These are phyloP conservation scores for Clinocottus analis DNA, from an alignment of 2,113 vertebrate species.

Conservation along the genomic window DNA sequence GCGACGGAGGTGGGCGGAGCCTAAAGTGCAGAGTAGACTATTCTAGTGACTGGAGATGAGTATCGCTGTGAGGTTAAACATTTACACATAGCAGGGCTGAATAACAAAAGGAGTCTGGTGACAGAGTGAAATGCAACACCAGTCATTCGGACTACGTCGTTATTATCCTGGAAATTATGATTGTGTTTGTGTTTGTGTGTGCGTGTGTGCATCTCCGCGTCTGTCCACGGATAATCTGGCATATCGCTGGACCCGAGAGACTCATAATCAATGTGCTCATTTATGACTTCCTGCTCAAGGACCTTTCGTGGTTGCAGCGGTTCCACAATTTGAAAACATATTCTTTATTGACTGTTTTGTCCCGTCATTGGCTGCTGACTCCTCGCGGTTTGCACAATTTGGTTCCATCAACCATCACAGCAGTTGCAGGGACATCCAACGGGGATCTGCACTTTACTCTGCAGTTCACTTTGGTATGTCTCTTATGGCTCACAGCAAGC, in stretches of 20 bases:
- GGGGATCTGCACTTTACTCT: too few relatives aligned
- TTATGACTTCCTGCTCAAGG: background rate
- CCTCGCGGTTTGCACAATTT: too few relatives aligned
- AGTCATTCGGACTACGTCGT: background rate
- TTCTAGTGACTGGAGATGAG: background rate
- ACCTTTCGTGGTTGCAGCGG: too few relatives aligned
- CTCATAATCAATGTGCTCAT: background rate
- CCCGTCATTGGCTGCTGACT: too few relatives aligned
- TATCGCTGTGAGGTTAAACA: conserved; percentile 12
- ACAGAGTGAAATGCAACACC: background rate
- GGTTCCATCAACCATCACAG: too few relatives aligned
- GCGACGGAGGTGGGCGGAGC: background rate
- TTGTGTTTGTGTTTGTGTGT: background rate
- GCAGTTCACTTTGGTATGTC: too few relatives aligned
- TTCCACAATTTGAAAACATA: too few relatives aligned
- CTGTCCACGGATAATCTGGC: background rate
- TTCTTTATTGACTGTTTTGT: too few relatives aligned
- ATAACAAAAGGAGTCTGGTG: background rate
- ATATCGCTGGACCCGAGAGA: too few relatives aligned
- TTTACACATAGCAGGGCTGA: background rate
- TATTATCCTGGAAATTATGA: background rate
- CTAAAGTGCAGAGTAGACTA: background rate
- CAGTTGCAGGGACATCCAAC: too few relatives aligned
- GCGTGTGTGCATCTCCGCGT: background rate
- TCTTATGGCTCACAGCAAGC: too few relatives aligned